These are phyloP conservation scores for Eupithecia centaureata DNA, from an alignment of 2,888 invertebrate genomes.

Conservation along the genomic window DNA sequence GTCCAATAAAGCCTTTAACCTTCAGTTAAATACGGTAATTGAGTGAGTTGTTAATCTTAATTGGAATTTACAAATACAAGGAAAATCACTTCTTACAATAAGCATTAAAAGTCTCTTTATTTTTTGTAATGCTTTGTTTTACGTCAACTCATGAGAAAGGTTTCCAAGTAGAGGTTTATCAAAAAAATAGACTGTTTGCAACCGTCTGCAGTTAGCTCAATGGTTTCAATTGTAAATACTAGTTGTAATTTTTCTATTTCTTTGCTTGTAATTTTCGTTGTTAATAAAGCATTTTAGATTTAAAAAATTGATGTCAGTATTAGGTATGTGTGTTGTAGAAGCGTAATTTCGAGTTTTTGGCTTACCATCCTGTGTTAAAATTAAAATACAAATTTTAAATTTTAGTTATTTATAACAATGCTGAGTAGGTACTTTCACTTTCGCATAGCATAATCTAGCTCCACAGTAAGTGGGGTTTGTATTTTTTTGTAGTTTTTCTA, in stretches of 20 bases:
- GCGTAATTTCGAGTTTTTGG: no score
- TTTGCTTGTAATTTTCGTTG: no score
- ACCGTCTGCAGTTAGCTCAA: no score
- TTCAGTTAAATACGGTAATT: not conserved
- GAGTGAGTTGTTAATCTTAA: not conserved
- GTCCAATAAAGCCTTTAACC: not conserved
- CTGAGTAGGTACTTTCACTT: not conserved
- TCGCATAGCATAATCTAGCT: not conserved
- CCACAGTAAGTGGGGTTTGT: not conserved
- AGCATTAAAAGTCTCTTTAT: not conserved
- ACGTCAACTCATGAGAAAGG: not conserved
- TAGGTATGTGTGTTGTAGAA: no score
- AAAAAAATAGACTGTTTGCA: no score
- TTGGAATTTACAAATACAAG: slow-evolving; percentile 5
- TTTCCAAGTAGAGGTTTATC: not conserved
- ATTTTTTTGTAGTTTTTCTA: not conserved
- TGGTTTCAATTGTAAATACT: no score
- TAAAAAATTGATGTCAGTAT: no score
- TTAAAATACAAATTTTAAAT: not conserved
- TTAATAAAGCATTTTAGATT: no score
- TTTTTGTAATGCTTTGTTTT: not conserved
- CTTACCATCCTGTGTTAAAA: not conserved
- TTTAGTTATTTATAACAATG: no score
- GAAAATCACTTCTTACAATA: not conserved
- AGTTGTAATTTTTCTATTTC: no score